Evolutionary conservation across 2,113 vertebrate genomes (phyloP).

Genomic region (Amphiprion percula): DNA sequence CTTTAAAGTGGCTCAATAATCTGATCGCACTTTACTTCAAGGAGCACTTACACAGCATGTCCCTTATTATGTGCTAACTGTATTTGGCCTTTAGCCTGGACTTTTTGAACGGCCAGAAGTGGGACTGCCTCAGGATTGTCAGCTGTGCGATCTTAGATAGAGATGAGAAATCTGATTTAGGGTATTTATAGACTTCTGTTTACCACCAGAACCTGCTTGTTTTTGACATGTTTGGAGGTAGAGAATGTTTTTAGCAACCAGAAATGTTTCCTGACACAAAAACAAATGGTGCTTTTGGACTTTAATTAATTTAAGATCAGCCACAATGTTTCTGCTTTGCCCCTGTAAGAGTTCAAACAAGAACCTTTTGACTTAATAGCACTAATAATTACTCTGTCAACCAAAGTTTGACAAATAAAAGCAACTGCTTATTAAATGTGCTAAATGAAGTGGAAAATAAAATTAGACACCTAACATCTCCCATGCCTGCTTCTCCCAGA

Average conservation of each 20-base stretch:
- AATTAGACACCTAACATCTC: not conserved
- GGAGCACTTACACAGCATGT: conserved; percentile 57
- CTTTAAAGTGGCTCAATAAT: conserved; percentile 46
- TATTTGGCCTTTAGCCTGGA: conserved; percentile 42
- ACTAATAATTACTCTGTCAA: not conserved
- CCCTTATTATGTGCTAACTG: conserved; percentile 53
- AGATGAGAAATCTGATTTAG: not conserved
- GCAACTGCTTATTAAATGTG: conserved; percentile 8
- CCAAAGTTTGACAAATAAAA: not conserved
- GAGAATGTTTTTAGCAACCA: not conserved
- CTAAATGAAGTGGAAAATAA: not conserved
- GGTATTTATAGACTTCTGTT: not conserved
- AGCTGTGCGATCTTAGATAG: conserved; percentile 30
- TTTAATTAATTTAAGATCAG: not conserved
- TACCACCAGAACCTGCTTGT: not conserved
- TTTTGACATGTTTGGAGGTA: not conserved
- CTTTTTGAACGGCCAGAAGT: conserved; percentile 16
- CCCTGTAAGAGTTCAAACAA: not conserved
- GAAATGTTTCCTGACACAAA: not conserved
- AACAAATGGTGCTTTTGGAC: too few relatives aligned
- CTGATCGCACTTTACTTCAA: conserved; percentile 46
- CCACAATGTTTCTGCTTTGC: too few relatives aligned
- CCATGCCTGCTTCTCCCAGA: not conserved
- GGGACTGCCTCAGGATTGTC: conserved; percentile 32
- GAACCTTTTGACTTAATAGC: not conserved